Conservation (phyloP, 2,888 invertebrate species). For the Scaptomyza parva region DNA sequence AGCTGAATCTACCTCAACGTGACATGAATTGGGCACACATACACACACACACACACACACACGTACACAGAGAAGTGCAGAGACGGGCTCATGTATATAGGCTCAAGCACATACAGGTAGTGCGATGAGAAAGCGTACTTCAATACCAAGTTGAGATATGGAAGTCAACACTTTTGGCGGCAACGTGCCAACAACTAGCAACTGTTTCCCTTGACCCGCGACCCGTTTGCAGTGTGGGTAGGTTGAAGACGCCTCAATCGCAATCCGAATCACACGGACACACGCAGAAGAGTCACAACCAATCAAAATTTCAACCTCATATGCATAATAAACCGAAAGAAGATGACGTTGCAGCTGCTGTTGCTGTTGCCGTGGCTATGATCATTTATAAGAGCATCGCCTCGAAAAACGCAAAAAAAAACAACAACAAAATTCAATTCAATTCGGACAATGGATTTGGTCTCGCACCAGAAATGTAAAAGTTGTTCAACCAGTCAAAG, state of each 20-base stretch:
- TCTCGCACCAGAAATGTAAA: conserved; percentile 70
- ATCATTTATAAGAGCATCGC: conserved; percentile 26
- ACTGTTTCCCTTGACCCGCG: conserved; percentile 10
- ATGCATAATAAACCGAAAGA: conserved; percentile 65
- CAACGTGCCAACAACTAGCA: conserved; percentile 70
- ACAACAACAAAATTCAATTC: conserved; percentile 6
- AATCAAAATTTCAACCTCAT: conserved; percentile 35
- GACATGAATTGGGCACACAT: conserved; percentile 71
- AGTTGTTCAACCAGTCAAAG: conserved; percentile 74
- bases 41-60: conserved; percentile 35
- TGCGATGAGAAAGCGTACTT: conserved; percentile 59
- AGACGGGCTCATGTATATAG: conserved; percentile 6
- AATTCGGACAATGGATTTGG: conserved; percentile 12
- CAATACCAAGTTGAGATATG: conserved; percentile 47
- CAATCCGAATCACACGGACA: conserved; percentile 18
- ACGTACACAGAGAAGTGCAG: conserved; percentile 14
- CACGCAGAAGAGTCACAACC: conserved; percentile 23
- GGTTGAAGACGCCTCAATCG: conserved; percentile 42
- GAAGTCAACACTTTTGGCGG: conserved; percentile 33
- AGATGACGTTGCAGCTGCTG: conserved; percentile 48
- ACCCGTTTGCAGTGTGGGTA: conserved; percentile 17
- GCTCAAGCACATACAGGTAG: conserved; percentile 10
- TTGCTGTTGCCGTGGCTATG: conserved; percentile 5
- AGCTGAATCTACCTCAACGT: conserved; percentile 66
- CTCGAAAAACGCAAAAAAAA: not conserved